phyloP scores from a whole-genome alignment of 1,140 invertebrate genomes.

The Radopholus similis region DNA sequence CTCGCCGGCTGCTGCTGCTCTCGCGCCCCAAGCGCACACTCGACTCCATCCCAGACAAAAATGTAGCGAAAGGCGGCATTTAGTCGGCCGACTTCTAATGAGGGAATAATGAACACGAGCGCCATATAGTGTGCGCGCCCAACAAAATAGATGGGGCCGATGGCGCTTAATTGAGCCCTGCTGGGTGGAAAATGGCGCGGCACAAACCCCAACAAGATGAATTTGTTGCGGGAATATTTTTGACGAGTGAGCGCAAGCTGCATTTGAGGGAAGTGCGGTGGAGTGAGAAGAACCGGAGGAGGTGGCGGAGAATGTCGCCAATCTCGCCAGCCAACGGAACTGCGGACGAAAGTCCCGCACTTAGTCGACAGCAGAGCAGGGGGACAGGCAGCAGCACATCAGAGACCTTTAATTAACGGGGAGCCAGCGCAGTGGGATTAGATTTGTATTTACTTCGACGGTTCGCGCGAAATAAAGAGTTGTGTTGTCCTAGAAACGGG shows the following conservation, averaged over 20 bases:
- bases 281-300: background rate
- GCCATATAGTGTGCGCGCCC: background rate
- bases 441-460: background rate
- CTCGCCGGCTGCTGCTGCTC: background rate
- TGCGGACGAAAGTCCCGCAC: background rate
- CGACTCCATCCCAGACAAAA: background rate
- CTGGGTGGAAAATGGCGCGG: background rate
- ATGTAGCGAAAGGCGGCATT: background rate
- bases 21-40: background rate
- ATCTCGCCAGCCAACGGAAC: no score
- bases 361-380: no score
- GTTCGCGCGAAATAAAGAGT: background rate
- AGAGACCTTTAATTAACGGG: slow-evolving; percentile 13
- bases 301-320: background rate
- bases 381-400: background rate
- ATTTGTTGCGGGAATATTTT: no score
- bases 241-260: background rate
- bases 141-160: background rate
- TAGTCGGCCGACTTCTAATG: background rate
- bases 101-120: background rate
- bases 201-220: background rate
- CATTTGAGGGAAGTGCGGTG: background rate
- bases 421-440: background rate
- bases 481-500: slow-evolving; percentile 15
- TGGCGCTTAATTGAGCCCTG: slow-evolving; percentile 1